These are phyloP conservation scores for Leucozona laternaria DNA, from an alignment of 2,888 invertebrate species.

Conservation along the genomic window DNA sequence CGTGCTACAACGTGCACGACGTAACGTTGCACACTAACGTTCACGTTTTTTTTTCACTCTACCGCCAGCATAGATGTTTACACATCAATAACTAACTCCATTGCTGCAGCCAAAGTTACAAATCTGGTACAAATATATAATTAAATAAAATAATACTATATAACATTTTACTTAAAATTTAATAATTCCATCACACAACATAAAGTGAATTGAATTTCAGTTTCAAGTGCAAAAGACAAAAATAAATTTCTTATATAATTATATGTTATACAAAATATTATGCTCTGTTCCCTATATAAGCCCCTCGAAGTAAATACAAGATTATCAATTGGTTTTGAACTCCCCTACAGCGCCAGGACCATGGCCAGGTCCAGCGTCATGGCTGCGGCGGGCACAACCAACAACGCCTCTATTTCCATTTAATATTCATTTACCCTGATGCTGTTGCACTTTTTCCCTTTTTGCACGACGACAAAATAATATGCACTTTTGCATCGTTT, in stretches of 20 bases:
- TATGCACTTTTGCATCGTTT: slow-evolving; percentile 21
- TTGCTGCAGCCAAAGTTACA: too few relatives aligned
- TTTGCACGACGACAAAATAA: slow-evolving; percentile 18
- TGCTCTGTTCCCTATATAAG: neutral
- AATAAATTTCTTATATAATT: slow-evolving; percentile 6
- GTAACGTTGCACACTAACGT: too few relatives aligned
- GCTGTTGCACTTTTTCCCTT: slow-evolving; percentile 12
- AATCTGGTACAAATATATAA: too few relatives aligned
- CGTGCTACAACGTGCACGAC: too few relatives aligned
- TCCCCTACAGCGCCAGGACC: slow-evolving; percentile 5
- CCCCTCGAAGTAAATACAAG: slow-evolving; percentile 6
- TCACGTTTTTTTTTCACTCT: too few relatives aligned
- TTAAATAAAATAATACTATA: too few relatives aligned
- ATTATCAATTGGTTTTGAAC: slow-evolving; percentile 34
- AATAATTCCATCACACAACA: neutral
- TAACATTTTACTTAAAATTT: too few relatives aligned
- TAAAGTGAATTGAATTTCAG: neutral
- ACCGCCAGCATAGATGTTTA: too few relatives aligned
- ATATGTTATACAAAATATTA: slow-evolving; percentile 1
- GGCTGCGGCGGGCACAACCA: neutral
- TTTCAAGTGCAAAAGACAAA: neutral
- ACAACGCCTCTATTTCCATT: slow-evolving; percentile 41
- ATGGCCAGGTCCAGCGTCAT: too few relatives aligned
- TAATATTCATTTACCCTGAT: slow-evolving; percentile 32
- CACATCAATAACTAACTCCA: too few relatives aligned